Evolutionary conservation across 2,888 invertebrate genomes (phyloP), one percentile per base, ranked within the genome.

Genomic region (Drosophila paramelanica): DNA sequence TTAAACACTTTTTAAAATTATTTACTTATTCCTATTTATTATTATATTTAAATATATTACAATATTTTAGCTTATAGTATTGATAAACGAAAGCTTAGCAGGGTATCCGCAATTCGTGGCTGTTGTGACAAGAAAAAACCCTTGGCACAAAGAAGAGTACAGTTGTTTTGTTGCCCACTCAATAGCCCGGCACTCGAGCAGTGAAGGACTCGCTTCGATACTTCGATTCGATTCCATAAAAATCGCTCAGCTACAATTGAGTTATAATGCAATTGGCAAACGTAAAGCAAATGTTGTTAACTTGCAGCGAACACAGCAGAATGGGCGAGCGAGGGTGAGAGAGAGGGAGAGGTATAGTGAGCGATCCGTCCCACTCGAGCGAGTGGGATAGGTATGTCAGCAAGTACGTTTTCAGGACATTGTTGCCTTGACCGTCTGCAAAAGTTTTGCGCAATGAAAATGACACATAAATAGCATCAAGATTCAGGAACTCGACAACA

Each of bases 221-320:
- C 49, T 42, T 60, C 23, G 25, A 67, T 51, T 67, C 67, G 46
- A 67, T 58, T 60, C 81, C 78, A 80, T 81, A 73, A 84, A 79
- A 85, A 87, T 81, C 86, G 84, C 67, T 81, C 88, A 74, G 65
- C 84, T 78, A 68, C 85, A 86, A 87, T 87, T 88, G 87, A 87
- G 87, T 88, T 89, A 87, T 87, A 89, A 88, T 88, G 84, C 85
- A 87, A 87, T 87, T 87, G 87, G 76, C 85, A 82, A 84, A 87
- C 81, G 88, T 88, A 88, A 86, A 81, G 81, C 75, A 88, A 86
- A 86, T 77, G 77, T 77, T 86, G 88, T 86, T 86, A 86, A 72
- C 84, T 81, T 71, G 70, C 74, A 76, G 56, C 27, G 27, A 61
- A 59, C 25, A 50, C 45, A 41, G 57, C 50, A 23, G 17, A 39